These are phyloP conservation scores for Oxyscelio sp. DNA, from an alignment of 2,888 invertebrate species.

Conservation along the genomic window DNA sequence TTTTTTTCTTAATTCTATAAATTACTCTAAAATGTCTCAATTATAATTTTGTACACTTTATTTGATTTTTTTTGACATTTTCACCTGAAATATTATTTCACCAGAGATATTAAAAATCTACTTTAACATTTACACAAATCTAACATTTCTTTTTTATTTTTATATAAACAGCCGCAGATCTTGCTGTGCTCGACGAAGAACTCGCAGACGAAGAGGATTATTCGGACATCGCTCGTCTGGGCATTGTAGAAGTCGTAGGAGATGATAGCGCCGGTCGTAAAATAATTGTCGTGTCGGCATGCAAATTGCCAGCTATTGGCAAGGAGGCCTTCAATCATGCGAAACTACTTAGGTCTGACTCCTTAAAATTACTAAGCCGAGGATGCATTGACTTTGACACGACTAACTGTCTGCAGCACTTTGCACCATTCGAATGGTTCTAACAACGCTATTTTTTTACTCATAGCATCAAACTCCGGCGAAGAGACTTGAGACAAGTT, in stretches of 20 bases:
- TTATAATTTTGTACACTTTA: too few species aligned
- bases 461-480: too few species aligned
- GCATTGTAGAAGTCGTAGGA: constrained; percentile 95
- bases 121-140: too few species aligned
- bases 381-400: constrained; percentile 23
- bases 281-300: constrained; percentile 98
- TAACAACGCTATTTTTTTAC: too few species aligned
- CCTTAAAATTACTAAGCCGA: constrained; percentile 9
- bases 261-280: constrained; percentile 96
- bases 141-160: constrained; percentile 77
- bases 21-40: too few species aligned
- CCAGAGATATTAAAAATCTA: too few species aligned
- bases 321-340: constrained; percentile 93
- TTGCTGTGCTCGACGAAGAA: constrained; percentile 86
- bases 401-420: constrained; percentile 16
- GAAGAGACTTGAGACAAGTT: too few species aligned
- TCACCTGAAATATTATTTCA: too few species aligned
- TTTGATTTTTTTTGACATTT: too few species aligned
- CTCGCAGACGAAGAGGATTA: constrained; percentile 90
- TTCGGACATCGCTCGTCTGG: constrained; percentile 92
- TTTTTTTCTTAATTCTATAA: too few species aligned
- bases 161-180: constrained; percentile 83
- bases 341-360: constrained; percentile 91
- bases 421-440: constrained; percentile 34
- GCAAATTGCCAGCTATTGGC: constrained; percentile 91